Conservation (phyloP, 2,888 invertebrate genomes). For the Ochlodes sylvanus region DNA sequence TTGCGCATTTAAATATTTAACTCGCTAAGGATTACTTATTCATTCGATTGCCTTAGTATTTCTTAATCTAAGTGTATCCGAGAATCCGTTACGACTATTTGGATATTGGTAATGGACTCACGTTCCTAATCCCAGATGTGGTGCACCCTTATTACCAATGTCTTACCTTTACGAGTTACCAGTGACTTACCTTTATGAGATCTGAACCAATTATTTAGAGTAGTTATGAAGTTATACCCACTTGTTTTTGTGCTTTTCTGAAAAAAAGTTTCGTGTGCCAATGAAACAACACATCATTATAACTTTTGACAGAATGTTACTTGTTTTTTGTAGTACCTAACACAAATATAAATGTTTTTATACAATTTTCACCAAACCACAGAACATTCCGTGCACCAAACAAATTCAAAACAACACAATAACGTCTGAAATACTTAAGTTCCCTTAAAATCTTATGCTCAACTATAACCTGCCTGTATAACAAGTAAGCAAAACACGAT, state of each 20-base stretch:
- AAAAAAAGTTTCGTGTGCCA: no score
- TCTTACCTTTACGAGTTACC: neutral
- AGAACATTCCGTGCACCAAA: no score
- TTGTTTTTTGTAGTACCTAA: no score
- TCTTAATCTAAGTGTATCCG: slow-evolving; percentile 17
- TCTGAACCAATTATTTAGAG: neutral
- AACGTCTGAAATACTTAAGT: no score
- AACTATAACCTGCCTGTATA: neutral
- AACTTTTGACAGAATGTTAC: no score
- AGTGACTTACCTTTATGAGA: neutral
- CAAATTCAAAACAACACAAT: no score
- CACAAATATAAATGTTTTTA: no score
- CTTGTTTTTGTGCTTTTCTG: no score
- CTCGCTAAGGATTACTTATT: slow-evolving; percentile 14
- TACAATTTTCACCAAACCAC: no score
- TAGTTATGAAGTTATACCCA: no score
- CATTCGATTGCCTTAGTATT: slow-evolving; percentile 22
- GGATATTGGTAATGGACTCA: slow-evolving; percentile 23
- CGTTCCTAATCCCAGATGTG: slow-evolving; percentile 1
- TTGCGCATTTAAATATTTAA: neutral
- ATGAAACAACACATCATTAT: no score
- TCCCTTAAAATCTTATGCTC: neutral
- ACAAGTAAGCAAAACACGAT: neutral
- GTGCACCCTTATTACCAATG: neutral
- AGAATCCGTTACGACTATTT: slow-evolving; percentile 26